These are phyloP conservation scores for Trinorchestia longiramus DNA, from an alignment of 1,140 invertebrate genomes.

Conservation along the genomic window DNA sequence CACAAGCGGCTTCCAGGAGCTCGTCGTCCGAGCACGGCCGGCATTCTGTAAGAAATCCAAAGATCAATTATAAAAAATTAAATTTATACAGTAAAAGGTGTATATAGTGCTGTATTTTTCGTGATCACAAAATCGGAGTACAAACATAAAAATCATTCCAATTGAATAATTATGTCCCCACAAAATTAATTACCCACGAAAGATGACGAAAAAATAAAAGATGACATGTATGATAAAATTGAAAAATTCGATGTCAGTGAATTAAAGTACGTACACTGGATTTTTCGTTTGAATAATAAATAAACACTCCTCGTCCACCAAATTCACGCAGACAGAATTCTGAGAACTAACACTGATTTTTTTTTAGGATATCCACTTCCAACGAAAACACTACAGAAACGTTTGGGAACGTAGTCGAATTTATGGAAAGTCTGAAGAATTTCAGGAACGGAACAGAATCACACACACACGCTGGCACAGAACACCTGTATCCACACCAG, in stretches of 20 bases:
- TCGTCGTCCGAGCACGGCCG: conserved; percentile 82
- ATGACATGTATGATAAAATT: neutral
- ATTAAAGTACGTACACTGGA: neutral
- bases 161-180: neutral
- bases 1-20: conserved; percentile 82
- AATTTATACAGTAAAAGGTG: neutral
- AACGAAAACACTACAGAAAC: neutral
- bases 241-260: neutral
- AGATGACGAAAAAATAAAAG: too few relatives aligned
- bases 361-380: neutral
- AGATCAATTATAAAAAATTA: neutral
- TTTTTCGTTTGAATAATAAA: neutral
- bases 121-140: neutral
- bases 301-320: neutral
- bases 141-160: neutral
- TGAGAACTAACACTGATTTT: neutral
- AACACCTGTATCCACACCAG: neutral
- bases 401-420: neutral
- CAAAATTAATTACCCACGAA: too few relatives aligned
- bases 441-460: neutral
- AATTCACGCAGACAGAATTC: neutral
- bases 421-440: neutral
- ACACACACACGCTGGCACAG: neutral
- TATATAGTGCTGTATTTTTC: too few relatives aligned
- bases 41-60: conserved; percentile 75